These are phyloP conservation scores for Nasonia longicornis DNA, from an alignment of 1,140 invertebrate genomes.

Conservation along the genomic window DNA sequence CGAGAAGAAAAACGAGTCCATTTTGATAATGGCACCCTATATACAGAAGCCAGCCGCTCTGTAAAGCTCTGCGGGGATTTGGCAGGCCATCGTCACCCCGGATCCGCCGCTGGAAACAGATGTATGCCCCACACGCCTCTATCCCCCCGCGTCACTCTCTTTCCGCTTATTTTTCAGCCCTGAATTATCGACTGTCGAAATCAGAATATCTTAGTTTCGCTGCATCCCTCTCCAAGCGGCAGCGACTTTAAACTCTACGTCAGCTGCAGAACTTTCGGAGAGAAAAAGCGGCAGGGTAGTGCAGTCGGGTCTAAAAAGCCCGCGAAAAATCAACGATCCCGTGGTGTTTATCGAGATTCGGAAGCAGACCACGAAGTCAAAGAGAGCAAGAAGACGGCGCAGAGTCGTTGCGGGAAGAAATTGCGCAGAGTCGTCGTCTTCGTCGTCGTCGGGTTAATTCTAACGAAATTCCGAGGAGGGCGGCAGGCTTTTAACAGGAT, in stretches of 20 bases:
- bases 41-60: conserved; percentile 55
- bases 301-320: conserved; percentile 1
- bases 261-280: neutral
- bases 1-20: conserved; percentile 63
- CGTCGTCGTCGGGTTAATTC: conserved; percentile 59
- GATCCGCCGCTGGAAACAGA: conserved; percentile 53
- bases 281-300: neutral
- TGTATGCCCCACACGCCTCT: conserved; percentile 17
- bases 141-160: neutral
- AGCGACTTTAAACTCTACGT: conserved; percentile 1
- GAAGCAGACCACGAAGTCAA: conserved; percentile 55
- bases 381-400: conserved; percentile 50
- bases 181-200: conserved; percentile 56
- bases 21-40: conserved; percentile 66
- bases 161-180: conserved; percentile 36
- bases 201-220: conserved; percentile 33
- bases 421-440: conserved; percentile 41
- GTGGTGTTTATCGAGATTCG: conserved; percentile 54
- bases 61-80: conserved; percentile 64
- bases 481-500: conserved; percentile 67
- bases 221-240: neutral
- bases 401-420: conserved; percentile 46
- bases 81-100: conserved; percentile 57
- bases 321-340: conserved; percentile 35
- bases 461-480: conserved; percentile 65